phyloP scores from a whole-genome alignment of 92 coral and sea anemone species.

The Desmophyllum pertusum region DNA sequence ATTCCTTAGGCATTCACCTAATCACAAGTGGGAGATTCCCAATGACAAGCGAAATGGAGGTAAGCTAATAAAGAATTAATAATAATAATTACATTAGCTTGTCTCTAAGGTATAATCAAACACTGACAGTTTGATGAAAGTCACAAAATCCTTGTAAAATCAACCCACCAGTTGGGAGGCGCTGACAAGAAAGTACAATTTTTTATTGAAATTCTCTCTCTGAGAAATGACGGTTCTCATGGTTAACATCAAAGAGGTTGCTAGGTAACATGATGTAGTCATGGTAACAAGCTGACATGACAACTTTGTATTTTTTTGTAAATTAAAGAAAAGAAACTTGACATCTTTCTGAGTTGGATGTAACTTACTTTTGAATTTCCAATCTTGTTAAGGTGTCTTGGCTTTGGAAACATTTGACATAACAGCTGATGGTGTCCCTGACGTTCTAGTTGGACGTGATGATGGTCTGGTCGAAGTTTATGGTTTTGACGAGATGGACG shows the following conservation, averaged over 20 bases:
- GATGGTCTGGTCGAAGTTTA: constrained; percentile 93
- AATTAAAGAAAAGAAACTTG: too few relatives aligned
- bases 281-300: too few relatives aligned
- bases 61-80: constrained; percentile 1
- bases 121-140: background rate
- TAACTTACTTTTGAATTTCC: background rate
- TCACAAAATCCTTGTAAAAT: background rate
- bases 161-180: background rate
- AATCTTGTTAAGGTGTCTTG: constrained; percentile 62
- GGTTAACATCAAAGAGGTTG: too few relatives aligned
- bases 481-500: constrained; percentile 98
- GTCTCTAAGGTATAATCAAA: background rate
- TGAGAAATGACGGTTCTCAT: too few relatives aligned
- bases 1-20: constrained; percentile 76
- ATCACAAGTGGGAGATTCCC: constrained; percentile 96
- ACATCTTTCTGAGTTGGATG: too few relatives aligned
- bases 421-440: constrained; percentile 97
- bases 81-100: background rate
- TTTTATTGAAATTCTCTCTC: too few relatives aligned
- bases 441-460: constrained; percentile 93
- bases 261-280: too few relatives aligned
- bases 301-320: too few relatives aligned
- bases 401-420: constrained; percentile 96
- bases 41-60: constrained; percentile 96
- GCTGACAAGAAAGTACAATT: background rate